Percentiles rank a stretch among this genome's conserved stretches.
phyloP scores from a whole-genome alignment of 2,113 vertebrate genomes.

The Asarcornis scutulata region DNA sequence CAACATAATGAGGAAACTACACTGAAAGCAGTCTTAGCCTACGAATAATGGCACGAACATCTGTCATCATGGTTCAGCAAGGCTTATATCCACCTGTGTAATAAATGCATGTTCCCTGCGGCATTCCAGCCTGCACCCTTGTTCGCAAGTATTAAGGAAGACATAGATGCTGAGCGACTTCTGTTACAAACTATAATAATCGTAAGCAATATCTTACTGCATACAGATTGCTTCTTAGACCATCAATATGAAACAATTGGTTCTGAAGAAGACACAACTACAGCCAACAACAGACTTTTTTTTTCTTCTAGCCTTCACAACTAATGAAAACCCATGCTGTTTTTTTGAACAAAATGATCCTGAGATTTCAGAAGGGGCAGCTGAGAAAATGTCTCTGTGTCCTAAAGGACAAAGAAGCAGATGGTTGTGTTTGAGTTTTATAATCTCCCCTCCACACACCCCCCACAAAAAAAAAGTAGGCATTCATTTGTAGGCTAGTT shows the following conservation, averaged over 20 bases:
- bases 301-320: background rate
- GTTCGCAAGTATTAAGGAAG: background rate
- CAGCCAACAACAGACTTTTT: background rate
- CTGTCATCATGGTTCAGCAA: background rate
- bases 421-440: background rate
- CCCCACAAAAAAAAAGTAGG: background rate
- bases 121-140: background rate
- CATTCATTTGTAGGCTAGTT: background rate
- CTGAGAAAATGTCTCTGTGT: background rate
- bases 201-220: background rate
- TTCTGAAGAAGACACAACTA: background rate
- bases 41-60: background rate
- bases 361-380: background rate
- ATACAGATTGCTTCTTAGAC: background rate
- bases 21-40: background rate
- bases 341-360: background rate
- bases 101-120: background rate
- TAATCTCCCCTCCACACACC: background rate
- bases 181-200: background rate
- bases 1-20: background rate
- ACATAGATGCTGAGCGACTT: background rate
- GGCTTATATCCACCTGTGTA: rapidly evolving
- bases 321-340: background rate
- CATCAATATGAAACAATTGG: background rate
- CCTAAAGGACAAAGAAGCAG: background rate